Evolutionary conservation across 2,797 vertebrate genomes (phyloP), one percentile per base, ranked within the genome.

Genomic region (Artibeus jamaicensis): DNA sequence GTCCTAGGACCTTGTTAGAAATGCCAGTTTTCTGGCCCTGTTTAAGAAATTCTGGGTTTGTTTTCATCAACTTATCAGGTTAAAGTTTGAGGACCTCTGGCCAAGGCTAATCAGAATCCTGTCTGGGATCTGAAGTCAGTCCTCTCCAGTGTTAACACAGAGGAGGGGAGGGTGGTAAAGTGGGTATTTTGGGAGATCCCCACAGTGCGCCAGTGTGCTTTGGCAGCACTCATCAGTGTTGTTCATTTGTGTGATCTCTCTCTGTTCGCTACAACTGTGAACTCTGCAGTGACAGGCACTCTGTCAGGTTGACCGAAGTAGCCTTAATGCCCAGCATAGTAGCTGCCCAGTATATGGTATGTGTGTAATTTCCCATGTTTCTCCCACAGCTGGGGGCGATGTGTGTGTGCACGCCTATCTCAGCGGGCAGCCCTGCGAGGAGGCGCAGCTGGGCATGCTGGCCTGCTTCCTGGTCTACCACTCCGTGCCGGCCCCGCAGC

Each of bases 401-500:
- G 96, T 98, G 44, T 97, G 99, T 84, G 98, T 98, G 77, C 98
- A 98, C 5, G 98, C 99, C 65, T 99, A 99, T 97, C 98, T 99
- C 96, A 99, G 97, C 0, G 98, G 99, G 2, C 98, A 99, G 97
- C 96, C 97, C 50, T 97, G 98, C 0, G 98, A 98, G 8, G 98
- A 98, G 22, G 73, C 98, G 1, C 99, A 99, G 65, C 98, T 98
- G 32, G 98, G 98, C 96, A 98, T 99, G 98, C 97, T 99, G 98
- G 99, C 99, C 78, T 99, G 99, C 97, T 99, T 99, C 98, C 98
- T 99, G 7, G 98, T 99, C 62, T 99, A 99, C 98, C 99, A 99
- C 96, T 99, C 99, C 0, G 98, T 99, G 94, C 99, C 99, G 0
- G 99, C 98, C 0, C 99, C 99, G 0, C 98, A 97, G 71, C 99